Base-by-base conservation (phyloP, 1,140 invertebrate species). In the Trypoxylus dichotomus region DNA sequence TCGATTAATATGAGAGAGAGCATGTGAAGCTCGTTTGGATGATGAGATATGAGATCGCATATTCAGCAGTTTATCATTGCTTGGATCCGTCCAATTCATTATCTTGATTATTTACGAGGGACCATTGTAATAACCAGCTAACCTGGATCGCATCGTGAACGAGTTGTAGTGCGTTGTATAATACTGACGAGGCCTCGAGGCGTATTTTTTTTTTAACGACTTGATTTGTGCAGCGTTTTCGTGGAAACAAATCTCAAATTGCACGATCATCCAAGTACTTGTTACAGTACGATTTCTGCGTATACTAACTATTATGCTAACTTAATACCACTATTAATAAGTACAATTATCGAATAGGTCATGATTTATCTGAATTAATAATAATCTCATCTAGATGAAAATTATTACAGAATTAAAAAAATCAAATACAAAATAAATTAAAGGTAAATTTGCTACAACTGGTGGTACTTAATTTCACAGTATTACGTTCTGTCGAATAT, bases 1-100 rank as follows among this genome's bases (percentile, higher is more conserved):
- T 74, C 79, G 80, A 81, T 81, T 81, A 81, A 81, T 81, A 81
- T 81, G 80, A 81, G 80, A 81, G 80, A 79, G 76, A 81, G 76
- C 80, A 81, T 77, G 77, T 81, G 80, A 81, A 78, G 77, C 80
- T 81, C 79, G 80, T 81, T 81, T 78, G 47, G 72, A 41, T 77
- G 79, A 79, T 79, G 80, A 79, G 79, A 78, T 80, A 81, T 79
- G 74, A 76, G 79, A 78, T 47, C 78, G 78, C 37, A 73, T 76
- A 76, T 76, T 76, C 76, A 76, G 75, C 78, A 78, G 75, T 80
- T 80, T 80, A 80, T 80, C 78, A 80, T 76, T 77, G 77, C 76
- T 77, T 60, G 75, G 77, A 78, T 76, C 74, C 78, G 76, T 79
- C 76, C 77, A 78, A 80, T 80, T 80, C 79, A 80, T 80, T 80